Evolutionary conservation across 2,113 vertebrate species (phyloP), one percentile per base, ranked within the genome.

Genomic region (Drymodes brunneopygia): DNA sequence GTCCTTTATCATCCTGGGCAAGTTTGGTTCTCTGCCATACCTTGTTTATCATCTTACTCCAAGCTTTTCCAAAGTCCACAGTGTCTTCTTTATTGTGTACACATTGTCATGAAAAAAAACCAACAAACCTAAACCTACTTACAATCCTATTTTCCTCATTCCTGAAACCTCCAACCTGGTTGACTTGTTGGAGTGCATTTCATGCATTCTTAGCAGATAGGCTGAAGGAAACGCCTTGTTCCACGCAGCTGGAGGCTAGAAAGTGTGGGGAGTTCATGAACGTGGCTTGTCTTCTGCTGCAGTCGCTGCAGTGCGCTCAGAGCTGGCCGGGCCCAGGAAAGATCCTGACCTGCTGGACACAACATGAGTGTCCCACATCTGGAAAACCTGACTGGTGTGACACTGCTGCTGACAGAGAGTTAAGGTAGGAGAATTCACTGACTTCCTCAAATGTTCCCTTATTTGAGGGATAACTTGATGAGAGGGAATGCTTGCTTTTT

Each of bases 161-260:
- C 98, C 97, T 97, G 94, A 97, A 98, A 96, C 97, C 97, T 96
- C 96, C 96, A 97, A 98, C 97, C 97, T 60, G 98, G 98, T 96
- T 94, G 98, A 98, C 98, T 98, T 4, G 98, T 98, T 81, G 96
- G 98, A 97, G 97, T 97, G 94, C 98, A 98, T 98, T 98, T 97
- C 97, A 97, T 94, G 94, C 98, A 98, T 98, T 98, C 98, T 97
- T 98, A 96, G 94, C 94, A 96, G 97, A 96, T 96, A 94, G 96
- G 94, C 94, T 98, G 96, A 94, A 97, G 98, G 98, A 96, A 98
- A 98, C 97, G 97, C 98, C 98, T 98, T 56, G 19, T 85, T 96
- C 92, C 27, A 38, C 16, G 6, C 81, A 88, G 95, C 95, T 97
- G 91, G 94, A 97, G 97, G 97, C 93, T 81, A 97, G 97, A 98